Percentiles rank a stretch among this genome's conserved stretches.
Conservation (phyloP, 2,113 vertebrate genomes). For the Heliornis fulica region DNA sequence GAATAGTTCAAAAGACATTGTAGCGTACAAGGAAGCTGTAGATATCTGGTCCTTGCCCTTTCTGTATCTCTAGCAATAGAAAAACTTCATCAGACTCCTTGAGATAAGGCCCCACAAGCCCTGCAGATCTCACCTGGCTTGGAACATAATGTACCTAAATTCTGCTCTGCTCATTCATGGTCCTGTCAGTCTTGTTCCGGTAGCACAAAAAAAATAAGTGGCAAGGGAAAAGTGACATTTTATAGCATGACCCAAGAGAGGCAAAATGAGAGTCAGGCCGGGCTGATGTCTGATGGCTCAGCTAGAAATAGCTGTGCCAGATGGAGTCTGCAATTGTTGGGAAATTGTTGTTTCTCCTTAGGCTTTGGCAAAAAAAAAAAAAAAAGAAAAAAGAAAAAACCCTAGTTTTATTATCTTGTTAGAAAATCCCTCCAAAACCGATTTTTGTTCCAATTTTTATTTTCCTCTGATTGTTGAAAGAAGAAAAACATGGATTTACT, state of each 20-base stretch:
- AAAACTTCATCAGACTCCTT: background rate
- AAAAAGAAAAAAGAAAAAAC: background rate
- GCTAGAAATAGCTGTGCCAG: background rate
- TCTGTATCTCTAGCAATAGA: background rate
- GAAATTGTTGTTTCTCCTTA: background rate
- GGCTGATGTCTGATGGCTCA: background rate
- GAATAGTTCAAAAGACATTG: background rate
- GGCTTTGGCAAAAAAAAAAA: background rate
- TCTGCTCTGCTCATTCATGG: background rate
- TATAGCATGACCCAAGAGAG: background rate
- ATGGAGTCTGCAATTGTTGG: background rate
- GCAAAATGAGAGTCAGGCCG: background rate
- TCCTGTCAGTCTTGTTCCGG: background rate
- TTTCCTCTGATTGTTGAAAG: background rate
- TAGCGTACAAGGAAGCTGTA: background rate
- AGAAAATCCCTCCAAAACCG: background rate
- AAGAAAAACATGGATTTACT: background rate
- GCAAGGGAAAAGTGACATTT: background rate
- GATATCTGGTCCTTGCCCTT: background rate
- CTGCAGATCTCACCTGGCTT: background rate
- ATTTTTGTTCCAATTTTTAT: background rate
- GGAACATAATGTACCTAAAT: accelerated
- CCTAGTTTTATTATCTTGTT: background rate
- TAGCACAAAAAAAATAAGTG: background rate
- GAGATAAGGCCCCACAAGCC: background rate